Evolutionary conservation across 2,888 invertebrate species (phyloP).

Genomic region (Catotricha subobsoleta): DNA sequence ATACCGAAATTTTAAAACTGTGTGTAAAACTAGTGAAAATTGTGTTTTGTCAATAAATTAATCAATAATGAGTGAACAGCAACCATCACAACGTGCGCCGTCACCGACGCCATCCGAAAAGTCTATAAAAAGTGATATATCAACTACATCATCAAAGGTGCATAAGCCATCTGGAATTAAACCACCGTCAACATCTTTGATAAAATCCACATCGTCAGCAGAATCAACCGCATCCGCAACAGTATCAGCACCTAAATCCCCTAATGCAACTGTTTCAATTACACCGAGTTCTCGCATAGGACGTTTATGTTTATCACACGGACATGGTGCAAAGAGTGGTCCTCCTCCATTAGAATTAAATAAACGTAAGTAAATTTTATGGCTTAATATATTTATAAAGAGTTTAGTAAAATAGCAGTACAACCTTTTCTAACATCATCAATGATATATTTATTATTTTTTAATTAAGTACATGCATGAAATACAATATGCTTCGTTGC

Average conservation of each 20-base stretch:
- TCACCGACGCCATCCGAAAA: not conserved
- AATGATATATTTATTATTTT: too few species aligned
- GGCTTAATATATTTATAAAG: too few species aligned
- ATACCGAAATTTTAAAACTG: too few species aligned
- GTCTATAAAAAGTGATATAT: conserved; percentile 1
- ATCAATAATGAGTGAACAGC: not conserved
- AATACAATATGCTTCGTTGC: too few species aligned
- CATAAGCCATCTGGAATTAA: conserved; percentile 9
- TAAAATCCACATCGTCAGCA: not conserved
- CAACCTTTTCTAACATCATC: too few species aligned
- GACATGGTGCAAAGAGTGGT: not conserved
- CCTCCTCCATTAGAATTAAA: conserved; percentile 1
- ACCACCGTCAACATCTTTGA: conserved; percentile 4
- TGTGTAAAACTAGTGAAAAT: too few species aligned
- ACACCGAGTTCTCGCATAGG: not conserved
- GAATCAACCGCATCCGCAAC: too few species aligned
- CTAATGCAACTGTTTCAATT: not conserved
- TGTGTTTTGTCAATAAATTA: too few species aligned
- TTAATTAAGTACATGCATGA: too few species aligned
- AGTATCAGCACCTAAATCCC: too few species aligned
- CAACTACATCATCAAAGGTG: conserved; percentile 1
- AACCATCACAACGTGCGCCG: not conserved
- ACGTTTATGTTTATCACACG: not conserved
- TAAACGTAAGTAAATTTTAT: not conserved
- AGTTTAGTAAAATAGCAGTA: too few species aligned